These are phyloP conservation scores for Gracilinanus agilis DNA, from an alignment of 2,113 vertebrate genomes.

Conservation along the genomic window DNA sequence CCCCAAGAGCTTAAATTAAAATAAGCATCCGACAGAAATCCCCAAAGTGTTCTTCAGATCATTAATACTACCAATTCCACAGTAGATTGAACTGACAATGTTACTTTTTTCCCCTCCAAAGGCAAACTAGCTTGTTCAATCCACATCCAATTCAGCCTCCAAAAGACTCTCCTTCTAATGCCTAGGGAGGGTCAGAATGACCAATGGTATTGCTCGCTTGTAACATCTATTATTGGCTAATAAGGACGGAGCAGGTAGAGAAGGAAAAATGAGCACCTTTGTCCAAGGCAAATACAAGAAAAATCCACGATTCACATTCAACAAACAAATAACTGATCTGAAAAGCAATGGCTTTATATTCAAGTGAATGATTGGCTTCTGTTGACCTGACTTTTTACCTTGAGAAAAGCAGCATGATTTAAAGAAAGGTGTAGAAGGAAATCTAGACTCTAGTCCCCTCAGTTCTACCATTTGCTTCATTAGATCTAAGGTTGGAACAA, in stretches of 20 bases:
- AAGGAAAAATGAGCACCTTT: constrained; percentile 2
- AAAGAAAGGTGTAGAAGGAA: background rate
- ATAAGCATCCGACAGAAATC: constrained; percentile 88
- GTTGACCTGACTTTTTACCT: background rate
- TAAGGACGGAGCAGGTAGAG: background rate
- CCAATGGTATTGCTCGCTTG: constrained; percentile 61
- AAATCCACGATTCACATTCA: background rate
- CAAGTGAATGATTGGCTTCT: background rate
- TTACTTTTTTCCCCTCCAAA: constrained; percentile 80
- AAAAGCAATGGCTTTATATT: background rate
- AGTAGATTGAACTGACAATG: constrained; percentile 84
- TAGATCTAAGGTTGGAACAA: background rate
- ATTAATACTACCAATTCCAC: constrained; percentile 86
- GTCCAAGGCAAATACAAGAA: background rate
- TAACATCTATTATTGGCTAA: constrained; percentile 65
- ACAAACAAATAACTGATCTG: constrained; percentile 50
- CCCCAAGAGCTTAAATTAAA: constrained; percentile 89
- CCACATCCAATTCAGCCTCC: constrained; percentile 83
- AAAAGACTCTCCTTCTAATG: constrained; percentile 81
- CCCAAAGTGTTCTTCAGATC: constrained; percentile 87
- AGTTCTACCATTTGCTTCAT: background rate
- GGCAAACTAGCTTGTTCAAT: constrained; percentile 82
- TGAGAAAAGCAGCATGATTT: background rate
- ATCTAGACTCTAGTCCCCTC: background rate
- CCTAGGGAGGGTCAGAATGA: constrained; percentile 78